Evolutionary conservation across 2,888 invertebrate species (phyloP).

Genomic region (Scaptomyza caliginosa): DNA sequence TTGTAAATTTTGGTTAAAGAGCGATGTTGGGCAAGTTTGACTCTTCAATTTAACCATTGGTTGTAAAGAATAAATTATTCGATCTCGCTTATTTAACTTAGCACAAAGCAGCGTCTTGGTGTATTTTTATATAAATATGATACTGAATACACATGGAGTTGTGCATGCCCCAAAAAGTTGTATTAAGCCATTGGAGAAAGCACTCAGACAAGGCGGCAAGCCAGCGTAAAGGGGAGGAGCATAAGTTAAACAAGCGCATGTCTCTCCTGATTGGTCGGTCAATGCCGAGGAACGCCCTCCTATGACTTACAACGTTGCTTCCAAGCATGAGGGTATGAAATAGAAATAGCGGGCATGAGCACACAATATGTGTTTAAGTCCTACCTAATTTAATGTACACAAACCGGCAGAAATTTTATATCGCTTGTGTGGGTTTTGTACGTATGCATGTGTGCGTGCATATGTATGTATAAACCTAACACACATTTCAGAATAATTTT

Average conservation of each 20-base stretch:
- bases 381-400: slow-evolving; percentile 6
- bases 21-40: neutral
- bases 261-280: slow-evolving; percentile 24
- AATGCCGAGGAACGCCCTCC: slow-evolving; percentile 11
- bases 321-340: slow-evolving; percentile 26
- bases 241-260: neutral
- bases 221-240: slow-evolving; percentile 12
- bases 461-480: neutral
- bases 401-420: neutral
- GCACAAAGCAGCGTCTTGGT: neutral
- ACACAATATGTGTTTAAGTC: slow-evolving; percentile 10
- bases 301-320: slow-evolving; percentile 3
- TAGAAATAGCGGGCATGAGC: slow-evolving; percentile 21
- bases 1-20: too few relatives aligned
- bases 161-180: neutral
- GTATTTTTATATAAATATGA: neutral
- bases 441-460: too few relatives aligned
- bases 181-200: slow-evolving; percentile 2
- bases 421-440: neutral
- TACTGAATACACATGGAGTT: neutral
- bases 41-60: neutral
- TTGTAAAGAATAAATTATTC: neutral
- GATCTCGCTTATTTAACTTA: neutral
- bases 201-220: neutral
- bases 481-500: neutral